These are phyloP conservation scores for Diogma glabrata DNA, from an alignment of 2,888 invertebrate species.

Conservation along the genomic window DNA sequence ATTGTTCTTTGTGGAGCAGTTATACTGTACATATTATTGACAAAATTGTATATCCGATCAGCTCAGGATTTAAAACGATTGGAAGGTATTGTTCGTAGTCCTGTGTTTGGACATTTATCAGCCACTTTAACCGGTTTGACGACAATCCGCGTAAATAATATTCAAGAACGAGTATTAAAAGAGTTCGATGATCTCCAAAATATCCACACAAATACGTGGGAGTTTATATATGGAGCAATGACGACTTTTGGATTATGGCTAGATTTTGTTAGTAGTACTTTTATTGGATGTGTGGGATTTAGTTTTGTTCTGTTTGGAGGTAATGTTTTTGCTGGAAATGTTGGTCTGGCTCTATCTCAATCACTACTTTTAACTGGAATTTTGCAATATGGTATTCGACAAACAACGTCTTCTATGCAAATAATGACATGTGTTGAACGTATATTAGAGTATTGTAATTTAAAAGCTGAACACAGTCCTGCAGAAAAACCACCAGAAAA, in stretches of 20 bases:
- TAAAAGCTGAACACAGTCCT: slow-evolving; percentile 44
- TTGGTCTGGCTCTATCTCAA: slow-evolving; percentile 56
- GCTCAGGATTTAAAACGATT: slow-evolving; percentile 63
- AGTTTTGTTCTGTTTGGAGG: slow-evolving; percentile 48
- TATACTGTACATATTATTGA: slow-evolving; percentile 47
- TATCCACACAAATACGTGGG: slow-evolving; percentile 36
- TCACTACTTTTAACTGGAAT: slow-evolving; percentile 56
- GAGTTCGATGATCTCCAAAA: slow-evolving; percentile 66
- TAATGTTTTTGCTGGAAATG: slow-evolving; percentile 52
- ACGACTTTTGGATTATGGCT: slow-evolving; percentile 61
- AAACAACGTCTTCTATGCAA: slow-evolving; percentile 54
- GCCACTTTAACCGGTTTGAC: slow-evolving; percentile 75
- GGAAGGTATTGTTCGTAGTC: slow-evolving; percentile 70
- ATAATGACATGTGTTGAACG: slow-evolving; percentile 65
- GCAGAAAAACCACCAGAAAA: slow-evolving; percentile 41
- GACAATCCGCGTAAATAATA: slow-evolving; percentile 70
- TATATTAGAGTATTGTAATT: slow-evolving; percentile 56
- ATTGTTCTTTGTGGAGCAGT: slow-evolving; percentile 53
- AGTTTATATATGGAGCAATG: slow-evolving; percentile 31
- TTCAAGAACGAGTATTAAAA: slow-evolving; percentile 53
- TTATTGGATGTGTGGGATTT: slow-evolving; percentile 51
- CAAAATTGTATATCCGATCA: slow-evolving; percentile 57
- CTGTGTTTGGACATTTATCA: slow-evolving; percentile 85
- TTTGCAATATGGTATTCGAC: slow-evolving; percentile 59
- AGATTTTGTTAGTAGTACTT: slow-evolving; percentile 56